A percentile compares a stretch with the other conserved stretches of the same genome.
Evolutionary conservation across 2,113 vertebrate genomes (phyloP).

Genomic region (Nibea albiflora): DNA sequence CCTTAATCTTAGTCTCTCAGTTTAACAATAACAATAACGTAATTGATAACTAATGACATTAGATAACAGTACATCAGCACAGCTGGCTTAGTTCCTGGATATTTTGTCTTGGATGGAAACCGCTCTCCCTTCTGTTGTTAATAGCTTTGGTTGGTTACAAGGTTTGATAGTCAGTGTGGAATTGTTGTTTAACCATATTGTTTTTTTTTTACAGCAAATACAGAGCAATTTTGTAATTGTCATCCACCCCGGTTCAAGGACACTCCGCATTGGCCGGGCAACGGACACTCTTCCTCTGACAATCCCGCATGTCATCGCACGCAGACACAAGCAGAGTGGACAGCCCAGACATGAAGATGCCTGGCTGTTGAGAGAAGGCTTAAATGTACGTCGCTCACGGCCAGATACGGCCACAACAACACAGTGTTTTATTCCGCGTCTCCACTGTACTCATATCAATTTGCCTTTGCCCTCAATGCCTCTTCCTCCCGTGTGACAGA

Average conservation of each 20-base stretch:
- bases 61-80: too few species aligned
- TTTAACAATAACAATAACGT: too few species aligned
- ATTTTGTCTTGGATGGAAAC: too few species aligned
- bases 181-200: too few species aligned
- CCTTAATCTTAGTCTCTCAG: too few species aligned
- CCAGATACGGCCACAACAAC: background rate
- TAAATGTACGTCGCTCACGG: constrained; percentile 86
- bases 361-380: constrained; percentile 92
- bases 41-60: too few species aligned
- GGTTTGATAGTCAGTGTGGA: too few species aligned
- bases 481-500: constrained; percentile 80
- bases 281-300: constrained; percentile 92
- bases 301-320: constrained; percentile 92
- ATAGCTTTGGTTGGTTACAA: too few species aligned
- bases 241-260: constrained; percentile 94
- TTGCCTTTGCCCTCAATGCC: background rate
- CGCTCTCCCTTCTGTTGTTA: too few species aligned
- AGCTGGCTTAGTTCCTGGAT: too few species aligned
- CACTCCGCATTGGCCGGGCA: constrained; percentile 91
- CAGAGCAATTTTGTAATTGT: constrained; percentile 96
- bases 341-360: constrained; percentile 89
- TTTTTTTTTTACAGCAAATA: constrained; percentile 88
- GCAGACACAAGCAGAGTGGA: constrained; percentile 91
- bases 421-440: background rate
- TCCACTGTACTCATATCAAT: background rate